Conservation (phyloP, 2,888 invertebrate genomes). For the Baronia brevicornis region DNA sequence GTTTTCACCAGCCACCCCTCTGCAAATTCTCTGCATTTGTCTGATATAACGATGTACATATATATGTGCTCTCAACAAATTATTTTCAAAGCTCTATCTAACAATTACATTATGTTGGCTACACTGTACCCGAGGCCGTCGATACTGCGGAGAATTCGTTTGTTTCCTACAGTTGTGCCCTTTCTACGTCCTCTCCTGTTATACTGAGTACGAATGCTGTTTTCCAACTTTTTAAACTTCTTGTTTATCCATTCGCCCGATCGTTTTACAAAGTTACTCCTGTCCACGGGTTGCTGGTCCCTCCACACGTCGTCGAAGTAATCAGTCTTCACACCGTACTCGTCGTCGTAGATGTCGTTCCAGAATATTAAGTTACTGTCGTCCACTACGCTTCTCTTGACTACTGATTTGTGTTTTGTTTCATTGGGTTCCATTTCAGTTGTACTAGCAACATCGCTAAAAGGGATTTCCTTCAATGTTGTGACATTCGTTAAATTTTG, state of each 20-base stretch:
- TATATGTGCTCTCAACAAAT: too few relatives aligned
- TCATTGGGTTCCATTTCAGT: background rate
- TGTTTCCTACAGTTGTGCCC: background rate
- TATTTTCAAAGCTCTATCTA: too few relatives aligned
- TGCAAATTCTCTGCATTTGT: too few relatives aligned
- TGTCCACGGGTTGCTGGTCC: conserved; percentile 29
- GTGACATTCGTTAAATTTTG: background rate
- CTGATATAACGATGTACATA: too few relatives aligned
- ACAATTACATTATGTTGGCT: too few relatives aligned
- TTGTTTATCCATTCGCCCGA: conserved; percentile 47
- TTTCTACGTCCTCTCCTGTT: conserved; percentile 5
- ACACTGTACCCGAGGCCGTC: too few relatives aligned
- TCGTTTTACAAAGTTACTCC: conserved; percentile 31
- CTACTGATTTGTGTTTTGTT: conserved; percentile 27
- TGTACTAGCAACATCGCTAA: background rate
- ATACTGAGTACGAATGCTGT: conserved; percentile 19
- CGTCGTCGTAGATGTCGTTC: conserved; percentile 61
- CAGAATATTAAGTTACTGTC: conserved; percentile 46
- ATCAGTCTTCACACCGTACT: conserved; percentile 45
- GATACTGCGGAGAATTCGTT: too few relatives aligned
- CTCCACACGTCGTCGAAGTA: conserved; percentile 31
- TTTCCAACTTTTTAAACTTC: conserved; percentile 36
- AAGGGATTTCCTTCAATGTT: background rate
- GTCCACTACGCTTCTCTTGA: conserved; percentile 41
- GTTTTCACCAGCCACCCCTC: too few relatives aligned